Evolutionary conservation across 2,113 vertebrate species (phyloP).

Genomic region (Suncus etruscus): DNA sequence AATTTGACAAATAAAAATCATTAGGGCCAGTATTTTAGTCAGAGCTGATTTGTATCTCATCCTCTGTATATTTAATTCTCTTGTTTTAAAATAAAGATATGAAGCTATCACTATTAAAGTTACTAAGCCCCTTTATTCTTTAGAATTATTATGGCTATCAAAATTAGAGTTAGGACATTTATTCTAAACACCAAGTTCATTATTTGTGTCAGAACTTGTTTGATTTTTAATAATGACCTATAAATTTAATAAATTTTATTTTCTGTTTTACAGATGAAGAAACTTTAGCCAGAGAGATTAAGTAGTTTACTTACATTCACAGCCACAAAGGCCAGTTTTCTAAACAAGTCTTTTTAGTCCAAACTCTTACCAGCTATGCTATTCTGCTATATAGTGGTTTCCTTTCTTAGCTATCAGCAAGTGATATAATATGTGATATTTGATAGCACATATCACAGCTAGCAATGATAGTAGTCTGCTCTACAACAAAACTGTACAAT

Average conservation of each 20-base stretch:
- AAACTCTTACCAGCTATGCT: background rate
- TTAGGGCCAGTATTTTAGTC: background rate
- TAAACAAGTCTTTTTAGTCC: background rate
- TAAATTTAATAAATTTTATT: conserved; percentile 39
- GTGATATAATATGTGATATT: background rate
- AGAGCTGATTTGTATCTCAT: background rate
- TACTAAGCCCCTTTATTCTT: background rate
- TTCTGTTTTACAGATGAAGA: conserved; percentile 5
- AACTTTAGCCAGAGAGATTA: background rate
- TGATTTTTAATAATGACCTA: background rate
- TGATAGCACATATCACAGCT: too few species aligned
- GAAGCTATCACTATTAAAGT: conserved; percentile 14
- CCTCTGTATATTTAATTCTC: background rate
- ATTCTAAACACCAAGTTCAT: background rate
- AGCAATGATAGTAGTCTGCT: background rate
- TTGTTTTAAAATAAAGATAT: conserved; percentile 25
- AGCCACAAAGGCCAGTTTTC: background rate
- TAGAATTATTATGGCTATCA: background rate
- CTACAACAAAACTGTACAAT: background rate
- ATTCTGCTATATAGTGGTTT: background rate
- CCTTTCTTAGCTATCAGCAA: background rate
- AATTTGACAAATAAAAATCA: background rate
- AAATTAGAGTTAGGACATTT: background rate
- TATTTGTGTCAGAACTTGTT: background rate
- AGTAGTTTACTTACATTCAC: background rate